A percentile compares a stretch with the other conserved stretches of the same genome.
Evolutionary conservation across 2,888 invertebrate species (phyloP).

Genomic region (Epinotia demarniana): DNA sequence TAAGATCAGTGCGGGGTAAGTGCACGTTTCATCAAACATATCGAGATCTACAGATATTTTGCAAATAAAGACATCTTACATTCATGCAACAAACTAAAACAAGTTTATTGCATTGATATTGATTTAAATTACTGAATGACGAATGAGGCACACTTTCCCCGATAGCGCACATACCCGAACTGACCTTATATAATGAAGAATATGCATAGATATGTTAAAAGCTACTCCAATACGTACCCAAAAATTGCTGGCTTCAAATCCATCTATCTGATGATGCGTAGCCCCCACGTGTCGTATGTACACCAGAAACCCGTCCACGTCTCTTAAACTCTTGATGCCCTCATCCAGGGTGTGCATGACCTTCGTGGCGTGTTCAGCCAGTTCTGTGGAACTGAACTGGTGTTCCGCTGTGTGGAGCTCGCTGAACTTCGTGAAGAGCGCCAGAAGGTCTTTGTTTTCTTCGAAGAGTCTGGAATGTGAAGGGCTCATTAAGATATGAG

Average conservation of each 20-base stretch:
- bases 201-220: background rate
- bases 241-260: conserved; percentile 93
- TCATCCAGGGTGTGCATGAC: conserved; percentile 96
- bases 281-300: conserved; percentile 92
- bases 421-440: conserved; percentile 91
- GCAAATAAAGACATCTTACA: too few species aligned
- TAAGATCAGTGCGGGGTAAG: too few species aligned
- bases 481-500: background rate
- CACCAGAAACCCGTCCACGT: conserved; percentile 91
- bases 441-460: conserved; percentile 90
- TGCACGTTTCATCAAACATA: too few species aligned
- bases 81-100: too few species aligned
- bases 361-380: conserved; percentile 94
- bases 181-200: background rate
- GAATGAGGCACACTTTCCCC: too few species aligned
- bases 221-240: conserved; percentile 86
- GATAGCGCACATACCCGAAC: too few species aligned
- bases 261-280: conserved; percentile 92
- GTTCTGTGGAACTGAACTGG: conserved; percentile 90
- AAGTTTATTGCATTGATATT: too few species aligned
- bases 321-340: conserved; percentile 92
- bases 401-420: conserved; percentile 90
- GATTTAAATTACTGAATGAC: too few species aligned
- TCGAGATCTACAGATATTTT: too few species aligned
- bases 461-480: conserved; percentile 89